Conservation (phyloP, 1,140 invertebrate genomes). For the Leptinotarsa texana region DNA sequence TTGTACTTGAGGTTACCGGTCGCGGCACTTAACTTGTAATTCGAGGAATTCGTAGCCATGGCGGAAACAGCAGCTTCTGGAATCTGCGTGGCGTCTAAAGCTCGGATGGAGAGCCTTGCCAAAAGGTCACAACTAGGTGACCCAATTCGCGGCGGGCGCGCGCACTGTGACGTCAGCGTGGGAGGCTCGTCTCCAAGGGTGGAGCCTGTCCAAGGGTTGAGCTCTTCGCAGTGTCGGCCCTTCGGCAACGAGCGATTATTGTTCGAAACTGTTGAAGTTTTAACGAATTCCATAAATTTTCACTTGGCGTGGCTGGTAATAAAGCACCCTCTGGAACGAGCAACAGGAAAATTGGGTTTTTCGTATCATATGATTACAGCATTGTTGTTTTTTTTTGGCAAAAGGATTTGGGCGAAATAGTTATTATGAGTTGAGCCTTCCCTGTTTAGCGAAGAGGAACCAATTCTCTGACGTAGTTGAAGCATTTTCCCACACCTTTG, state of each 20-base stretch:
- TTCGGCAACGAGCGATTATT: neutral
- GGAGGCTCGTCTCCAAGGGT: slow-evolving; percentile 40
- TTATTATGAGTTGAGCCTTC: no score
- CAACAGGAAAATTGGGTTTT: neutral
- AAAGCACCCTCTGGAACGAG: neutral
- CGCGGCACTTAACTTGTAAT: slow-evolving; percentile 51
- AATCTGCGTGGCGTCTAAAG: slow-evolving; percentile 48
- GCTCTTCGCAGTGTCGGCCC: neutral
- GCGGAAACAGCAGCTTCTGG: slow-evolving; percentile 47
- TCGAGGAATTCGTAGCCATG: slow-evolving; percentile 51
- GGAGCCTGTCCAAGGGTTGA: slow-evolving; percentile 34
- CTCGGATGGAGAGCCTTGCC: slow-evolving; percentile 38
- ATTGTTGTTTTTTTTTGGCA: no score
- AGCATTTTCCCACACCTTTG: no score
- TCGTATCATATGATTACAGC: no score
- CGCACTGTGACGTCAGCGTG: slow-evolving; percentile 48
- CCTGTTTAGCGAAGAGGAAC: no score
- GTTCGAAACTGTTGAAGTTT: slow-evolving; percentile 3
- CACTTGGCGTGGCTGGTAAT: neutral
- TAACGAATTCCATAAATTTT: slow-evolving; percentile 6
- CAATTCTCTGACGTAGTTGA: no score
- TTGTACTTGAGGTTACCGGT: slow-evolving; percentile 50
- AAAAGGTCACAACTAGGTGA: slow-evolving; percentile 53
- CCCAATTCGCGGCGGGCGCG: slow-evolving; percentile 48
- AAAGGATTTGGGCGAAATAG: no score